phyloP scores from a whole-genome alignment of 2,113 vertebrate genomes.

The Sander lucioperca region DNA sequence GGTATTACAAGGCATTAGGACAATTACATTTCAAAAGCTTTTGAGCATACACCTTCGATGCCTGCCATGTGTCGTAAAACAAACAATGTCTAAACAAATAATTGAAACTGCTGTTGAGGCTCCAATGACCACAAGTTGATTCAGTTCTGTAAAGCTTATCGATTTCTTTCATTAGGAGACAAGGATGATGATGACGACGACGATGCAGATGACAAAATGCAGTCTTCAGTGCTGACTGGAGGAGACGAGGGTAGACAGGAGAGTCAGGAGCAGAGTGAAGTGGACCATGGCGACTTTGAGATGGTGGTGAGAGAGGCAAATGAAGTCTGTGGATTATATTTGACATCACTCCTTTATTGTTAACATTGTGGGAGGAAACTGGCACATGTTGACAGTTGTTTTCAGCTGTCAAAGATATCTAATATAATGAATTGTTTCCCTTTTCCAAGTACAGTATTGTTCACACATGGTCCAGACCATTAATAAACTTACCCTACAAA shows the following conservation, averaged over 20 bases:
- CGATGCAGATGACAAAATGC: constrained; percentile 96
- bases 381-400: neutral
- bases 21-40: neutral
- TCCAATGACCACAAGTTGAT: neutral
- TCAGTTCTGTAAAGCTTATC: neutral
- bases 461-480: neutral
- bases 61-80: neutral
- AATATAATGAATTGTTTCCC: neutral
- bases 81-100: neutral
- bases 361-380: neutral
- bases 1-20: neutral
- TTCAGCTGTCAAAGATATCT: neutral
- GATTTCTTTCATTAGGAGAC: constrained; percentile 86
- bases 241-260: constrained; percentile 92
- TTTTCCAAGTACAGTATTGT: neutral
- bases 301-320: constrained; percentile 92
- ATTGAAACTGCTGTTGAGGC: neutral
- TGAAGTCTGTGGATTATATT: neutral
- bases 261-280: constrained; percentile 96
- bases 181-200: constrained; percentile 98
- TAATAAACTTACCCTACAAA: neutral
- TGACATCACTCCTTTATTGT: constrained; percentile 1
- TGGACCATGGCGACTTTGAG: constrained; percentile 98
- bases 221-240: constrained; percentile 90
- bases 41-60: neutral